Base-by-base conservation (phyloP, 2,888 invertebrate genomes). In the Rhingia campestris region DNA sequence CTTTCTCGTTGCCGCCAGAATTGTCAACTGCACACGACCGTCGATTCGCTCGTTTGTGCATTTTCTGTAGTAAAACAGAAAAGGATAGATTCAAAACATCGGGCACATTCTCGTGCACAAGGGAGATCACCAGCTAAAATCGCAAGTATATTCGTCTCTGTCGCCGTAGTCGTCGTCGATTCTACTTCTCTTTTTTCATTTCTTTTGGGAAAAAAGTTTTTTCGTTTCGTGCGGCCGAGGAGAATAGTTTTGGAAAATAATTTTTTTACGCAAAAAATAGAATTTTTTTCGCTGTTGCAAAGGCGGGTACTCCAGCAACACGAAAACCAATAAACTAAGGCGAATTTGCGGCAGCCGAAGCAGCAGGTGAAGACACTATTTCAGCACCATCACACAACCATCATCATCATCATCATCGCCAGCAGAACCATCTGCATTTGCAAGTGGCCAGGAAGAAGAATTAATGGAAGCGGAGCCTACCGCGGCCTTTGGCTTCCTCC, bases 181-280 rank as follows among this genome's bases (percentile, higher is more conserved):
- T 77, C 49, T 58, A 56, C 63, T 47, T 77, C 61, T 82, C 56
- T 63, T 69, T 77, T 64, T 79, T 74, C 53, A 51, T 51, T 51
- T 73, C 73, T 69, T 76, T 76, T 76, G 75, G 59, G 75, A 69
- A 82, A 76, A 77, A 74, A 82, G 59, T 45, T 77, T 77, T 61
- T 75, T 79, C 79, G 53, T 82, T 82, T 79, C 73, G 77, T 82
- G 82, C 79, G 69, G 79, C 32, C 63, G 73, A 82, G 63, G 56
- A 67, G 53, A 69, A 54, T 69, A 79, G 41, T 82, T 82, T 82
- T 79, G 81, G 70, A 76, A 76, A 81, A 66, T 64, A n/a, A 59
- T 45, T 64, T 67, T 76, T 53, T 45, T 53, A 72, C 66, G 41
- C 32, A 12, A 72, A 76, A 75, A 70, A 70, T 12, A 56, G 49